Conservation (phyloP, 2,797 vertebrate genomes). For the Enteromius viviparus region DNA sequence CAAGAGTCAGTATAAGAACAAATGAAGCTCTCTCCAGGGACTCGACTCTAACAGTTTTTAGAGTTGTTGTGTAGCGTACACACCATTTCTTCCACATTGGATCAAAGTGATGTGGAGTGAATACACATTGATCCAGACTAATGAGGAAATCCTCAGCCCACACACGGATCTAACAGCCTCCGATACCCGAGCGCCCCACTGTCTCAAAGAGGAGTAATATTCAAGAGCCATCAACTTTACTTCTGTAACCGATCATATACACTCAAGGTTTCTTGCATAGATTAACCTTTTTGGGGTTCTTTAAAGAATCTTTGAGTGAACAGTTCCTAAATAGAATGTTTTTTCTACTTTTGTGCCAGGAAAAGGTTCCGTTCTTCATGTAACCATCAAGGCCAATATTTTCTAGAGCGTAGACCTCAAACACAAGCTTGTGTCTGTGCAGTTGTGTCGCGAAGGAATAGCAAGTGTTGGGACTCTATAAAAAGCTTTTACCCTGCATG, state of each 20-base stretch:
- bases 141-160: slow-evolving; percentile 62
- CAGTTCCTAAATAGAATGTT: neutral
- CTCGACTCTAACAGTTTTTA: slow-evolving; percentile 51
- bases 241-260: neutral
- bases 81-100: slow-evolving; percentile 50
- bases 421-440: neutral
- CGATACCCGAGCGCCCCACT: slow-evolving; percentile 11
- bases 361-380: neutral
- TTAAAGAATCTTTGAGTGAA: neutral
- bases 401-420: neutral
- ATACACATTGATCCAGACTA: slow-evolving; percentile 60
- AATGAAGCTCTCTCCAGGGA: slow-evolving; percentile 46
- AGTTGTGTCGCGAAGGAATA: neutral
- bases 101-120: slow-evolving; percentile 62
- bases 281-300: neutral
- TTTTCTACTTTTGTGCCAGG: neutral
- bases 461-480: neutral
- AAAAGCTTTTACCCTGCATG: slow-evolving; percentile 15
- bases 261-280: neutral
- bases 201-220: slow-evolving; percentile 12
- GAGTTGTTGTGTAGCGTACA: slow-evolving; percentile 49
- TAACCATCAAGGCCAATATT: neutral
- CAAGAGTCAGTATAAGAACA: slow-evolving; percentile 41
- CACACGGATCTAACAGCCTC: slow-evolving; percentile 52
- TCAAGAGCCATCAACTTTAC: slow-evolving; percentile 19